phyloP scores from a whole-genome alignment of 2,888 invertebrate genomes.

The Hyalella azteca region DNA sequence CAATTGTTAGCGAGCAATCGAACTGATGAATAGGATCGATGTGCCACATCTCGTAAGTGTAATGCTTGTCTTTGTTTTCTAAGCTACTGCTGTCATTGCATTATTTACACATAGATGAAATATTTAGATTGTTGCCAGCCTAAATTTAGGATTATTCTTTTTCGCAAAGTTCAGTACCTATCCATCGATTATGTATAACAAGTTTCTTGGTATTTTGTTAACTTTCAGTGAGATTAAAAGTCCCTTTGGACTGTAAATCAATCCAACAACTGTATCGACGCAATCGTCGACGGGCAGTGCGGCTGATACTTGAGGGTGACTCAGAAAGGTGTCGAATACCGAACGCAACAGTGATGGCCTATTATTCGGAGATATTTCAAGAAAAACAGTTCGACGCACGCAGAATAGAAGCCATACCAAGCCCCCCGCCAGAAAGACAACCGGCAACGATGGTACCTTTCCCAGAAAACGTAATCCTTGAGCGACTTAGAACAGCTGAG shows the following conservation, averaged over 20 bases:
- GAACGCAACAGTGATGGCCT: background rate
- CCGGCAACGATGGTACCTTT: background rate
- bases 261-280: background rate
- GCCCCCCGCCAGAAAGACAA: background rate
- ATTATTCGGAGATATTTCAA: background rate
- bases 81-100: background rate
- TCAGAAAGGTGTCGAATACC: background rate
- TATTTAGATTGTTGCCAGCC: background rate
- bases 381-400: background rate
- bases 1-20: no score
- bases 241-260: background rate
- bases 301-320: background rate
- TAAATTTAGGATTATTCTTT: background rate
- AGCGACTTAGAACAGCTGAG: background rate
- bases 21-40: no score
- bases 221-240: background rate
- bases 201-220: no score
- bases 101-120: background rate
- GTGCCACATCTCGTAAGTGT: no score
- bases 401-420: background rate
- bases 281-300: background rate
- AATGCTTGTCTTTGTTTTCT: no score
- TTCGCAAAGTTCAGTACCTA: no score
- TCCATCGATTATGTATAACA: background rate
- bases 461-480: background rate